phyloP scores from a whole-genome alignment of 2,113 vertebrate genomes.

The Tupaia chinensis region DNA sequence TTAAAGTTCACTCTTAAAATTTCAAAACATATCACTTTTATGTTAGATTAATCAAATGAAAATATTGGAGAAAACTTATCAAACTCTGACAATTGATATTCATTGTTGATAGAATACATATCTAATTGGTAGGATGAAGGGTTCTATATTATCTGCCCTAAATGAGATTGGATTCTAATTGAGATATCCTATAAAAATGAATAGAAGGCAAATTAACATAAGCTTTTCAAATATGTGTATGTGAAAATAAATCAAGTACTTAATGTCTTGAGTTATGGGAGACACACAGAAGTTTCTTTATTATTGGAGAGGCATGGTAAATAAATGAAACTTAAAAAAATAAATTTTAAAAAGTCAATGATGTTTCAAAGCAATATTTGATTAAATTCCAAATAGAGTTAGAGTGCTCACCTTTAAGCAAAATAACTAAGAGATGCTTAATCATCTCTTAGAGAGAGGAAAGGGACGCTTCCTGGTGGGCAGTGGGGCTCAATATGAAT shows the following conservation, averaged over 20 bases:
- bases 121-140: not conserved
- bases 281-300: not conserved
- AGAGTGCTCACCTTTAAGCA: not conserved
- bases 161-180: not conserved
- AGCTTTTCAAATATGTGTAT: not conserved
- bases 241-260: not conserved
- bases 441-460: not conserved
- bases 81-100: not conserved
- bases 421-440: not conserved
- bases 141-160: not conserved
- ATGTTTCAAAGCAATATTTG: not conserved
- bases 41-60: not conserved
- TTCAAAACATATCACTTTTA: not conserved
- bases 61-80: not conserved
- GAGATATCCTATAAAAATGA: not conserved
- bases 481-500: not conserved
- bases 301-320: not conserved
- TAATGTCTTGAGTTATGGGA: not conserved
- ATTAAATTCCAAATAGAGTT: not conserved
- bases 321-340: constrained; percentile 9
- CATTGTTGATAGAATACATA: not conserved
- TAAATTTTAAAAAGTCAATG: not conserved
- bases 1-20: not conserved
- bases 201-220: not conserved
- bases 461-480: too few relatives aligned